These are phyloP conservation scores for Garra rufa DNA, from an alignment of 2,113 vertebrate species.

Conservation along the genomic window DNA sequence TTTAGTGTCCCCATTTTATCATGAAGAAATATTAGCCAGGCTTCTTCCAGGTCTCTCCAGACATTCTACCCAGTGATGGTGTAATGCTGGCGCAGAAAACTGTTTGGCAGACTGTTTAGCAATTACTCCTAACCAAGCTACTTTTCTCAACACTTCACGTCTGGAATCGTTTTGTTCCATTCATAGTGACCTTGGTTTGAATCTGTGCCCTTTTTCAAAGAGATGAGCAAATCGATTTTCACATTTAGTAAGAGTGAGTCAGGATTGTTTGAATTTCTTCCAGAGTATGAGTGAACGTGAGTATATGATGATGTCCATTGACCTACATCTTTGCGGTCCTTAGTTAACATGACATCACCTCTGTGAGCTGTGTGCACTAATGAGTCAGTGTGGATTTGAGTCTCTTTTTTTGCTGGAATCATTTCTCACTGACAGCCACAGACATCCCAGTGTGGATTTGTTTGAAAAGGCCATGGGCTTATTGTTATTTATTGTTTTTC, in stretches of 20 bases:
- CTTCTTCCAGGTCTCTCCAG: slow-evolving; percentile 2
- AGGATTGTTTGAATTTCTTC: background rate
- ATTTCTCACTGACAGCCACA: slow-evolving; percentile 11
- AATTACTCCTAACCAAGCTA: background rate
- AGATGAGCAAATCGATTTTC: background rate
- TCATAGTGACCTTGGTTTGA: slow-evolving; percentile 11
- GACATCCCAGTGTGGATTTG: background rate
- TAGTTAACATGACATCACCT: slow-evolving; percentile 6
- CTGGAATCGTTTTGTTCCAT: slow-evolving; percentile 9
- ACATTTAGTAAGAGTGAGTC: background rate
- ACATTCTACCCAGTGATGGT: slow-evolving; percentile 20
- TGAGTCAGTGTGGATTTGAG: background rate
- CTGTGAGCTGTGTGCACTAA: background rate
- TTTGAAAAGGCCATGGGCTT: background rate
- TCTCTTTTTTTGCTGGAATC: background rate
- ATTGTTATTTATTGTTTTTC: slow-evolving; percentile 9
- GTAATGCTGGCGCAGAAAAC: slow-evolving; percentile 15
- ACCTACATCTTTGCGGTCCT: slow-evolving; percentile 16
- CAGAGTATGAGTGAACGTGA: slow-evolving; percentile 4
- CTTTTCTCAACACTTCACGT: slow-evolving; percentile 9
- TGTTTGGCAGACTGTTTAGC: slow-evolving; percentile 30
- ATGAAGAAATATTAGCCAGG: slow-evolving; percentile 10
- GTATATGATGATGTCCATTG: slow-evolving; percentile 24
- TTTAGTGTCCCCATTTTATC: background rate
- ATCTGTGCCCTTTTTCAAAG: slow-evolving; percentile 6